phyloP scores from a whole-genome alignment of 2,888 invertebrate genomes.

The Clanis bilineata region DNA sequence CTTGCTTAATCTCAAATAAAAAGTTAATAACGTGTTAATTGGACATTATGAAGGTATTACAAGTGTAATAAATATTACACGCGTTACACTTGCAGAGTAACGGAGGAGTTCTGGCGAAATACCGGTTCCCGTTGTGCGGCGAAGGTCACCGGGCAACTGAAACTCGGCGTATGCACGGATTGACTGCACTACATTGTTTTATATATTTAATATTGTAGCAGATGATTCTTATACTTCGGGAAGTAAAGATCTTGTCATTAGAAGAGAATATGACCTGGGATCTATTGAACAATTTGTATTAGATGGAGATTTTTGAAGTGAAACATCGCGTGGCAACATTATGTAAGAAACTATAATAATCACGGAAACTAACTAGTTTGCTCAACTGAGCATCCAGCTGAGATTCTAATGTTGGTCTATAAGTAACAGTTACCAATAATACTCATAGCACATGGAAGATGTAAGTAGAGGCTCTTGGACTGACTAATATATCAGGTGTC shows the following conservation, averaged over 20 bases:
- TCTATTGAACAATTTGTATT: too few relatives aligned
- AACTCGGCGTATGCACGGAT: background rate
- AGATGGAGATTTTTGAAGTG: too few relatives aligned
- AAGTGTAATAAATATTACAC: constrained; percentile 12
- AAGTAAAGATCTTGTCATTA: too few relatives aligned
- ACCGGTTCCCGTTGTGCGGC: constrained; percentile 10
- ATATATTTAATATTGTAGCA: background rate
- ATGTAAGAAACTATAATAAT: too few relatives aligned
- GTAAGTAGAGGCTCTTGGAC: background rate
- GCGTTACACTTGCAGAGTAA: constrained; percentile 5
- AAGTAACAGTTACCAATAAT: too few relatives aligned
- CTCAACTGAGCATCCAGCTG: too few relatives aligned
- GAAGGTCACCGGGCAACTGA: constrained; percentile 1
- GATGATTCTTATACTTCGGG: too few relatives aligned
- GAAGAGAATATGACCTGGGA: too few relatives aligned
- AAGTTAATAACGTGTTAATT: background rate
- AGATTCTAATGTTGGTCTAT: too few relatives aligned
- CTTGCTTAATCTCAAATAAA: background rate
- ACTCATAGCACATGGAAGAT: background rate
- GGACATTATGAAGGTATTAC: constrained; percentile 3
- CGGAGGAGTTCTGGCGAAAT: constrained; percentile 7
- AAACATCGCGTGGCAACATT: too few relatives aligned
- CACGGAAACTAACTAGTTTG: too few relatives aligned
- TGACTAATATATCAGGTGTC: background rate
- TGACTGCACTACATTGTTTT: background rate